These are phyloP conservation scores for Trichopoda pennipes DNA, from an alignment of 2,888 invertebrate species.

Conservation along the genomic window DNA sequence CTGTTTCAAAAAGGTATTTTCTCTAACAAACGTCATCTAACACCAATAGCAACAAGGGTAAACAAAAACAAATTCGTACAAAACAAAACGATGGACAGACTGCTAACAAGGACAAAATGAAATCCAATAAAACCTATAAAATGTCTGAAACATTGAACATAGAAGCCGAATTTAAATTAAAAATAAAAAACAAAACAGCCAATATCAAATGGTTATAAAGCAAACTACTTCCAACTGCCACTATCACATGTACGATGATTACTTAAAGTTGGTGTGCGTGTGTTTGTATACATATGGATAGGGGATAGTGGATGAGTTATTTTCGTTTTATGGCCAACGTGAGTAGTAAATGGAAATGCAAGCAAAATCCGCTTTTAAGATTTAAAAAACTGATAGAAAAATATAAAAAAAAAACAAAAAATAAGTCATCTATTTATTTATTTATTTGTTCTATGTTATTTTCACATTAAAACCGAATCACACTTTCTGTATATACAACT, in stretches of 20 bases:
- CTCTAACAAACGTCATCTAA: conserved; percentile 61
- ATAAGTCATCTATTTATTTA: conserved; percentile 38
- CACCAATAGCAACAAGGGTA: conserved; percentile 32
- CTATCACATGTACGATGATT: neutral
- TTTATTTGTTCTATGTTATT: neutral
- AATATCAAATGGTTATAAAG: conserved; percentile 35
- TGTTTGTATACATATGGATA: neutral
- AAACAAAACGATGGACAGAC: conserved; percentile 18
- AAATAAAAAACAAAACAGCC: conserved; percentile 10
- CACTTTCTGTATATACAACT: neutral
- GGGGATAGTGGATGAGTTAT: no score
- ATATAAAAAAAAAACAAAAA: neutral
- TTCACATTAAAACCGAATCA: neutral
- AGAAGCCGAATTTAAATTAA: conserved; percentile 32
- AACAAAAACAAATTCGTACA: conserved; percentile 13
- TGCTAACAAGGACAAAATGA: conserved; percentile 39
- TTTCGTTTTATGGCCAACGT: no score
- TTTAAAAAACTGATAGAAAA: conserved; percentile 44
- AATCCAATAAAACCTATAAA: conserved; percentile 60
- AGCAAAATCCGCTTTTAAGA: conserved; percentile 39
- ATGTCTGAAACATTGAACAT: conserved; percentile 53
- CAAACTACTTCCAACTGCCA: conserved; percentile 11
- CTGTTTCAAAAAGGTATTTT: conserved; percentile 51
- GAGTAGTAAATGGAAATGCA: no score
- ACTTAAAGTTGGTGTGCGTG: neutral